Conservation (phyloP, 2,113 vertebrate species). For the Eurystomus gularis region DNA sequence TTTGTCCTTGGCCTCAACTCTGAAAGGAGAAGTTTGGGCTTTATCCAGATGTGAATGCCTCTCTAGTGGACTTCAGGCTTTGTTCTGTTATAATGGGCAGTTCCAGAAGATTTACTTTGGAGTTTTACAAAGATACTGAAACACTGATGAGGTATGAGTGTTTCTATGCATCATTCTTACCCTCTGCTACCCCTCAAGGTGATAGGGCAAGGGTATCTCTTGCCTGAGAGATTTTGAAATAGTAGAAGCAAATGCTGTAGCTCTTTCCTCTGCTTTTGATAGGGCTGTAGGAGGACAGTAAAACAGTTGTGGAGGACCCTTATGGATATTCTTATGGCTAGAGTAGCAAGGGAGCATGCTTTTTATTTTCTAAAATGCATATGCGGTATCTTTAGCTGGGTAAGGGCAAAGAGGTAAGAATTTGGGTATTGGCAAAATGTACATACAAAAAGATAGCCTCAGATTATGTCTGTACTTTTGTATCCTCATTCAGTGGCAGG, state of each 20-base stretch:
- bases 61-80: neutral
- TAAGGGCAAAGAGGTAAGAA: neutral
- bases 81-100: neutral
- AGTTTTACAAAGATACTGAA: neutral
- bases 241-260: neutral
- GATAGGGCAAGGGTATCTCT: neutral
- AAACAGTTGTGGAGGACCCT: neutral
- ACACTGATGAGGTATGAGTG: neutral
- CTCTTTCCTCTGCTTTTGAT: neutral
- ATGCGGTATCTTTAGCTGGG: neutral
- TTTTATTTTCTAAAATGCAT: neutral
- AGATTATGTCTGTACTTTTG: neutral
- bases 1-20: neutral
- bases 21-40: neutral
- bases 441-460: no score
- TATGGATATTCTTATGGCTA: neutral
- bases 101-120: neutral
- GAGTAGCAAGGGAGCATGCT: neutral
- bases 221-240: accelerated
- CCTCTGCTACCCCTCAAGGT: neutral
- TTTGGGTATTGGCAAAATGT: no score
- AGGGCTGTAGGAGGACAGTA: neutral
- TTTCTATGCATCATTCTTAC: neutral
- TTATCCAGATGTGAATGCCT: neutral
- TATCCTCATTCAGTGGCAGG: neutral